These are phyloP conservation scores for Cyclargus thomasi DNA, from an alignment of 1,140 invertebrate species.

Conservation along the genomic window DNA sequence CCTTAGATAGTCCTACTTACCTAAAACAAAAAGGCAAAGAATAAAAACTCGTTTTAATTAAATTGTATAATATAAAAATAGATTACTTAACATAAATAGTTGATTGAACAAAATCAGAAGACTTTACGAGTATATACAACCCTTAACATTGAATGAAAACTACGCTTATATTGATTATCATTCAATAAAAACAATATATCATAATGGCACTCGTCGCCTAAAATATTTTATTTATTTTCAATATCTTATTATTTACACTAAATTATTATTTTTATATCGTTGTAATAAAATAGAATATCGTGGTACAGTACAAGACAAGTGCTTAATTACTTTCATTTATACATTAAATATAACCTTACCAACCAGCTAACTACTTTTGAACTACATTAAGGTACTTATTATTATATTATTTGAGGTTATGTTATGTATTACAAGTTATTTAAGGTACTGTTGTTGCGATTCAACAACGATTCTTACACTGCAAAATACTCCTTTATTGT, in stretches of 20 bases:
- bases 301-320: slow-evolving; percentile 37
- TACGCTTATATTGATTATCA: slow-evolving; percentile 8
- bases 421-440: slow-evolving; percentile 33
- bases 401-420: slow-evolving; percentile 30
- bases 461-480: slow-evolving; percentile 10
- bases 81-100: slow-evolving; percentile 18
- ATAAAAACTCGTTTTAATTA: slow-evolving; percentile 17
- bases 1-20: too few species aligned
- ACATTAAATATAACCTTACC: slow-evolving; percentile 18
- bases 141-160: neutral
- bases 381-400: slow-evolving; percentile 7
- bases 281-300: slow-evolving; percentile 22
- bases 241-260: slow-evolving; percentile 22
- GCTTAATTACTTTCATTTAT: slow-evolving; percentile 24
- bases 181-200: slow-evolving; percentile 14
- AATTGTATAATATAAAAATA: slow-evolving; percentile 22
- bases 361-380: neutral
- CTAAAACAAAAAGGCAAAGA: neutral
- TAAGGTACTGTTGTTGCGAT: slow-evolving; percentile 22
- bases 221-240: slow-evolving; percentile 49
- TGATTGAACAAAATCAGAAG: slow-evolving; percentile 14
- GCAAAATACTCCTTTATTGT: neutral
- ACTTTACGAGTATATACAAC: slow-evolving; percentile 27
- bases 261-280: slow-evolving; percentile 20
- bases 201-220: slow-evolving; percentile 71